phyloP scores from a whole-genome alignment of 2,113 vertebrate genomes.

The Cyanocitta stelleri region DNA sequence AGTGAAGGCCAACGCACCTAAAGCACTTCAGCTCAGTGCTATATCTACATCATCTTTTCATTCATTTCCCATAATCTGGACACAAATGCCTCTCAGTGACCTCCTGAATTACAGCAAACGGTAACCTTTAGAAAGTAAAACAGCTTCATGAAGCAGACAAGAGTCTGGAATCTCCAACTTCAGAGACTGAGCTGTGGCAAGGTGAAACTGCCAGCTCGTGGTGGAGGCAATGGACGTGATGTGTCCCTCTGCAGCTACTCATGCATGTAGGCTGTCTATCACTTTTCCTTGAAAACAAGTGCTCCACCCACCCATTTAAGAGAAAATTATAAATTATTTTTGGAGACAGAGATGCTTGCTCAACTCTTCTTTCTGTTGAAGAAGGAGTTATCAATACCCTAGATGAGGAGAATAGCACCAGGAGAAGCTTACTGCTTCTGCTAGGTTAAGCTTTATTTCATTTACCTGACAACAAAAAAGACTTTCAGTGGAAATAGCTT shows the following conservation, averaged over 20 bases:
- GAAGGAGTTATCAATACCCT: not conserved
- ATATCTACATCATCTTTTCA: not conserved
- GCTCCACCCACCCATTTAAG: not conserved
- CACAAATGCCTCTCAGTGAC: not conserved
- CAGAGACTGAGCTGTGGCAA: not conserved
- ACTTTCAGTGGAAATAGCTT: not conserved
- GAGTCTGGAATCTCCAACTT: not conserved
- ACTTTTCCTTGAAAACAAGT: not conserved
- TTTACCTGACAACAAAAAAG: not conserved
- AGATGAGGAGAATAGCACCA: not conserved
- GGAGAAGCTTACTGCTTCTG: not conserved
- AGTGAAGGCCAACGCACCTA: not conserved
- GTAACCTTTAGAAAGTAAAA: not conserved
- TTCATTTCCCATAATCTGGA: fast-evolving
- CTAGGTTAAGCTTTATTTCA: not conserved
- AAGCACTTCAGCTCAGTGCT: not conserved
- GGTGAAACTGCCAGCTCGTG: not conserved
- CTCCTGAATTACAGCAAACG: not conserved
- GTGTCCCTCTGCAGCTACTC: not conserved
- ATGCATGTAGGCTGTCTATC: not conserved
- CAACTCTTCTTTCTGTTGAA: not conserved
- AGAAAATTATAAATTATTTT: not conserved
- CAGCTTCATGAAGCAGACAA: not conserved
- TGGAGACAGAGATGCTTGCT: not conserved
- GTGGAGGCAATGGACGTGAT: not conserved